Percentiles rank a stretch among this genome's conserved stretches.
phyloP scores from a whole-genome alignment of 2,797 vertebrate species.

The Sebastiscus albofasciatus region DNA sequence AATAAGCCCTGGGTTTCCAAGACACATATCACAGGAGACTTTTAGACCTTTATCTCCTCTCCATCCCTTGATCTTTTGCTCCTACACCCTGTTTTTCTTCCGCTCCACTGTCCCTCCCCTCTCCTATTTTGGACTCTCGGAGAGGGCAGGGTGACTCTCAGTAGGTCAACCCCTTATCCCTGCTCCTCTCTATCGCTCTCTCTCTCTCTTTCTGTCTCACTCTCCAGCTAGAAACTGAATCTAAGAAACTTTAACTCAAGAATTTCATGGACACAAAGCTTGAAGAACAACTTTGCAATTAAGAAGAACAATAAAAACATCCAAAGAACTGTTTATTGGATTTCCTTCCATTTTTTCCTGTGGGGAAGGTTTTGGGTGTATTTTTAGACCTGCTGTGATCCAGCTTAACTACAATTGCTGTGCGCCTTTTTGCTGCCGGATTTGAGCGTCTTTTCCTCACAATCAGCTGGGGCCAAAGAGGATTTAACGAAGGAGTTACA shows the following conservation, averaged over 20 bases:
- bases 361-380: slow-evolving; percentile 27
- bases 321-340: background rate
- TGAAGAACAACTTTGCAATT: slow-evolving; percentile 7
- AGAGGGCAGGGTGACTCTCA: slow-evolving; percentile 55
- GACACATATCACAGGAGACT: slow-evolving; percentile 1
- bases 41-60: slow-evolving; percentile 21
- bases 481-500: slow-evolving; percentile 60
- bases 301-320: background rate
- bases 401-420: slow-evolving; percentile 38
- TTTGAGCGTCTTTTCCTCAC: slow-evolving; percentile 38
- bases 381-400: slow-evolving; percentile 65
- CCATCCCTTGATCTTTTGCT: slow-evolving; percentile 22
- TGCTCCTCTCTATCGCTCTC: slow-evolving; percentile 3
- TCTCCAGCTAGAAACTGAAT: slow-evolving; percentile 8
- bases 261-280: slow-evolving; percentile 27
- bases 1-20: slow-evolving; percentile 36
- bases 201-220: slow-evolving; percentile 11
- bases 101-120: background rate
- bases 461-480: slow-evolving; percentile 31
- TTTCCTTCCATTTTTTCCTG: slow-evolving; percentile 6
- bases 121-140: slow-evolving; percentile 65
- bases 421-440: slow-evolving; percentile 9
- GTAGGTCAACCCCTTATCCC: slow-evolving; percentile 41
- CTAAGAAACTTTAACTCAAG: slow-evolving; percentile 19
- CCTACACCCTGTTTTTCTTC: background rate